Evolutionary conservation across 2,797 vertebrate genomes (phyloP).

Genomic region (Hoplostethus atlanticus): DNA sequence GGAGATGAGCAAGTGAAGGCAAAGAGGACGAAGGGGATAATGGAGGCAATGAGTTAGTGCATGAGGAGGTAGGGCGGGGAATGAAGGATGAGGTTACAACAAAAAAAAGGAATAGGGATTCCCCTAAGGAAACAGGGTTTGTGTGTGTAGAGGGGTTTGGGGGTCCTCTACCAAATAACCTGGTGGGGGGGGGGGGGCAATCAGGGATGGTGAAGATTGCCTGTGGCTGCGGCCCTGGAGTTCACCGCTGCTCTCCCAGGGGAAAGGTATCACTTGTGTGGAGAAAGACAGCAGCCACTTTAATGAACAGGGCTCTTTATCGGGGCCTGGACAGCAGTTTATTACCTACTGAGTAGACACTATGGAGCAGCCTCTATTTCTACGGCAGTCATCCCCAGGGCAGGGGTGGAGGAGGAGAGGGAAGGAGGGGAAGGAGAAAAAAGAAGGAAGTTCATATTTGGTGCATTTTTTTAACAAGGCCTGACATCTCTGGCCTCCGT

Average conservation of each 20-base stretch:
- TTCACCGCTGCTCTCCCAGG: constrained; percentile 61
- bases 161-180: constrained; percentile 49
- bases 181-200: constrained; percentile 46
- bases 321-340: constrained; percentile 69
- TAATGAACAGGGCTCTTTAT: constrained; percentile 80
- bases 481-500: constrained; percentile 69
- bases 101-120: constrained; percentile 35
- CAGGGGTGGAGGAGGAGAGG: not conserved
- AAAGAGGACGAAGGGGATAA: constrained; percentile 39
- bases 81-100: constrained; percentile 12
- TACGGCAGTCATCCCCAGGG: constrained; percentile 53
- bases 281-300: constrained; percentile 67
- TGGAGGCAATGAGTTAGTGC: constrained; percentile 45
- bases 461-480: constrained; percentile 70
- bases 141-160: constrained; percentile 16
- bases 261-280: constrained; percentile 71
- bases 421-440: constrained; percentile 3
- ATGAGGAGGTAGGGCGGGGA: constrained; percentile 28
- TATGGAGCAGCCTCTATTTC: constrained; percentile 53
- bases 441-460: constrained; percentile 51
- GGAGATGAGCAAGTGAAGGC: constrained; percentile 37
- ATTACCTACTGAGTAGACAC: constrained; percentile 77
- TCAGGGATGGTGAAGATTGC: constrained; percentile 53
- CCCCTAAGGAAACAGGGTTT: constrained; percentile 32
- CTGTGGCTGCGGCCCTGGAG: constrained; percentile 56